Percentiles rank a stretch among this genome's conserved stretches.
Evolutionary conservation across 2,113 vertebrate species (phyloP).

Genomic region (Pelmatolapia mariae): DNA sequence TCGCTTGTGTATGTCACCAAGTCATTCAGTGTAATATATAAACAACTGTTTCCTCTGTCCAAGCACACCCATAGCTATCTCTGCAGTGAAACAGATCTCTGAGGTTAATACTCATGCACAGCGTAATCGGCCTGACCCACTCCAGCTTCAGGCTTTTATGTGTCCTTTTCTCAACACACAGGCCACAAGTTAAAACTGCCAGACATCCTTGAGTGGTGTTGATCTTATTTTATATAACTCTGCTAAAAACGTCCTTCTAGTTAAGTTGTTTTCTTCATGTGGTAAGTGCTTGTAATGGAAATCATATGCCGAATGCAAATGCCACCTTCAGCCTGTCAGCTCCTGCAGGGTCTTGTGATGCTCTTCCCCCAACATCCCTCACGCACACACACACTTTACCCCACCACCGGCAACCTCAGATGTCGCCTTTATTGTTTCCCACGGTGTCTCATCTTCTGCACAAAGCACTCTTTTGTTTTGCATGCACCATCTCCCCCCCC

Average conservation of each 20-base stretch:
- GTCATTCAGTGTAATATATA: slow-evolving; percentile 16
- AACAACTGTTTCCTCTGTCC: slow-evolving; percentile 21
- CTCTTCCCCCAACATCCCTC: neutral
- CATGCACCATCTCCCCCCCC: neutral
- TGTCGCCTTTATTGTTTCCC: slow-evolving; percentile 48
- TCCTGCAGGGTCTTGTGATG: slow-evolving; percentile 41
- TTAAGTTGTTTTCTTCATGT: slow-evolving; percentile 25
- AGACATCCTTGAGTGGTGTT: neutral
- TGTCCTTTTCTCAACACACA: neutral
- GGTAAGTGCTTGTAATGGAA: slow-evolving; percentile 35
- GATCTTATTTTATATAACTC: neutral
- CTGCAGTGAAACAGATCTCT: slow-evolving; percentile 7
- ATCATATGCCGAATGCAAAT: slow-evolving; percentile 48
- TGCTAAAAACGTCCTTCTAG: neutral
- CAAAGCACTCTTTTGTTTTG: slow-evolving; percentile 26
- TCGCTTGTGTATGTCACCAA: neutral
- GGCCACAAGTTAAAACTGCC: neutral
- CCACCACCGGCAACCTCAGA: slow-evolving; percentile 18
- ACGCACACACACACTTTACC: neutral
- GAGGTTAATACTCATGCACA: slow-evolving; percentile 20
- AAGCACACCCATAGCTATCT: slow-evolving; percentile 8
- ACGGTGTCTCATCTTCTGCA: slow-evolving; percentile 33
- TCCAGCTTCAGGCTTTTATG: neutral
- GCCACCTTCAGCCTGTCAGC: slow-evolving; percentile 8
- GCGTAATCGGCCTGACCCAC: neutral